Evolutionary conservation across 2,888 invertebrate species (phyloP).

Genomic region (Hymenopus coronatus): DNA sequence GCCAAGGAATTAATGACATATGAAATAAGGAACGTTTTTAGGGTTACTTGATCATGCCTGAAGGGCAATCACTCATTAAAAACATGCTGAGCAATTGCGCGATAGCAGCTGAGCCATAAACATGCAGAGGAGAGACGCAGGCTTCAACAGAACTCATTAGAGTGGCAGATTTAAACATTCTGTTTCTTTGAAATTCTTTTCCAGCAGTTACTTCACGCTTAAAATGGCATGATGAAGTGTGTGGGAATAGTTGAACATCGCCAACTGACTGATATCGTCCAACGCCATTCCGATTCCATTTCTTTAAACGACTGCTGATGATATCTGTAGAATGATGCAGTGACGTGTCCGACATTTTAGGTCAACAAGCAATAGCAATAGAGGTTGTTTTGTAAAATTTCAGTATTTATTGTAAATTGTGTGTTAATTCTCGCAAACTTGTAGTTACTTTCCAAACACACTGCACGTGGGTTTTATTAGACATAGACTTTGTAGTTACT

Average conservation of each 20-base stretch:
- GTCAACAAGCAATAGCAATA: too few species aligned
- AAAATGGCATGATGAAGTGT: background rate
- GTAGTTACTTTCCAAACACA: too few species aligned
- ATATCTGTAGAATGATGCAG: too few species aligned
- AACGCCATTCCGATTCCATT: too few species aligned
- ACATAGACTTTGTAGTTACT: too few species aligned
- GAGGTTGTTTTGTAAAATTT: too few species aligned
- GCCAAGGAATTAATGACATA: background rate
- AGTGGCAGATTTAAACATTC: background rate
- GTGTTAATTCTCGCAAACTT: too few species aligned
- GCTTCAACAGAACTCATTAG: background rate
- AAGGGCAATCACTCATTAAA: background rate
- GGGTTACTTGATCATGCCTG: background rate
- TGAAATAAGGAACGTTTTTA: too few species aligned
- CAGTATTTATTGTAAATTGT: too few species aligned
- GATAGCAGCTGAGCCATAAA: background rate
- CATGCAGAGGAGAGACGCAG: background rate
- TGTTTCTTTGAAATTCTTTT: background rate
- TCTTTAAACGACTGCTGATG: too few species aligned
- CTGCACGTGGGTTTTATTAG: too few species aligned
- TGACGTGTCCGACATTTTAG: too few species aligned
- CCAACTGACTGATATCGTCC: background rate
- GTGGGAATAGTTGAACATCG: background rate
- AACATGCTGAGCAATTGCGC: background rate
- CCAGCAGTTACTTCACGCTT: background rate